Percentiles rank a stretch among this genome's conserved stretches.
Conservation (phyloP, 1,140 invertebrate genomes). For the Cryptotermes secundus region DNA sequence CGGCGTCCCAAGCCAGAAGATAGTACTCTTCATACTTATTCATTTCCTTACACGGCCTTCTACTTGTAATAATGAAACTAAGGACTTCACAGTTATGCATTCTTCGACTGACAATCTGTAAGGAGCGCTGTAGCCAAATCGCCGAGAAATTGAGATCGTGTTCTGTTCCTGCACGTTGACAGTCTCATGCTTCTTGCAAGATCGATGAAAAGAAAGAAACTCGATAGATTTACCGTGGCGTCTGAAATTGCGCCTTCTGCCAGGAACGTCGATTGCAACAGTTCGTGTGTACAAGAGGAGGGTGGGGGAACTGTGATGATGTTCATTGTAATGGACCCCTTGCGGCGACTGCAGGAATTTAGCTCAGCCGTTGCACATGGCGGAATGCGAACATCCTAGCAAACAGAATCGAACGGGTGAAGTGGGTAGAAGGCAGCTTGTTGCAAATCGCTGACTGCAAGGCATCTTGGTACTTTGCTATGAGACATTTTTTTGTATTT, state of each 20-base stretch:
- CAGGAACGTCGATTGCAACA: background rate
- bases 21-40: no score
- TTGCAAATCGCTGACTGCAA: background rate
- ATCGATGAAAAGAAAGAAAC: background rate
- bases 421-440: background rate
- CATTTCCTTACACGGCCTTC: no score
- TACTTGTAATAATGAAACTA: no score
- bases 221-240: background rate
- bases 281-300: background rate
- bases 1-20: no score
- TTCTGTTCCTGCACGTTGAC: background rate
- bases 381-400: background rate
- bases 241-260: background rate
- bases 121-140: background rate
- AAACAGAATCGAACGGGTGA: background rate
- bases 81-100: no score
- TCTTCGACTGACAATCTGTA: background rate
- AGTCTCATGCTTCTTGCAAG: background rate
- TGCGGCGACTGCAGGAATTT: background rate
- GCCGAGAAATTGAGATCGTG: background rate
- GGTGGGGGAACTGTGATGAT: background rate
- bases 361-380: background rate
- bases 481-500: no score
- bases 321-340: constrained; percentile 5
- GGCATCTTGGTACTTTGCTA: no score